Evolutionary conservation across 2,113 vertebrate species (phyloP), one percentile per base, ranked within the genome.

Genomic region (Telmatochromis sp.): DNA sequence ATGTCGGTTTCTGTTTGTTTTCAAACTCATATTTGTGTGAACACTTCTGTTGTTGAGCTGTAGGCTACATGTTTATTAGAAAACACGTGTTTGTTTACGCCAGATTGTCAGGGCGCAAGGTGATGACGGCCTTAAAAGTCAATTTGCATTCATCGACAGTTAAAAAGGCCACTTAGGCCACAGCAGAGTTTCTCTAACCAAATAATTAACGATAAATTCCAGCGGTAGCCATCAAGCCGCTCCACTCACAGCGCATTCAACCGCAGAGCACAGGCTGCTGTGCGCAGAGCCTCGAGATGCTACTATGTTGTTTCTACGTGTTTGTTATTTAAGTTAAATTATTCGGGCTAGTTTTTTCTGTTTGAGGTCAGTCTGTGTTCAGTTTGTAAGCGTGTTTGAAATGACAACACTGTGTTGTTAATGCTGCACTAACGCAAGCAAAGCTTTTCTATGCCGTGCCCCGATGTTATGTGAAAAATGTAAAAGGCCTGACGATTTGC

Each of bases 261-360:
- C 63, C 89, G 81, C 73, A 86, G 86, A 84, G 57, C 88, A 82
- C 70, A 63, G 45, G 35, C 57, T 91, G 37, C 68, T 73, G 68
- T 45, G 93, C 91, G 80, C 85, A 68, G 88, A 88, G 87, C 88
- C 92, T 92, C 90, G 89, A 87, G 83, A 85, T 68, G 89, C 87
- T 89, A 75, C 83, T 92, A 87, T 93, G 92, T 93, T 93, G 92
- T 95, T 95, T 92, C 13, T 94, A 89, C 93, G 92, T 96, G 95
- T 96, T 96, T 92, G 92, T 94, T 96, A 96, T 97, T 97, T 97
- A 96, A 97, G 90, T 96, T 97, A 96, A 97, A 93, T 97, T 97
- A 97, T 97, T 96, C 93, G 60, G 89, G 94, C 84, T 88, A 28
- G 81, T 88, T 92, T 87, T 90, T 94, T 91, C 89, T 87, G 82